Evolutionary conservation across 1,140 invertebrate genomes (phyloP).

Genomic region (Hetaerina americana): DNA sequence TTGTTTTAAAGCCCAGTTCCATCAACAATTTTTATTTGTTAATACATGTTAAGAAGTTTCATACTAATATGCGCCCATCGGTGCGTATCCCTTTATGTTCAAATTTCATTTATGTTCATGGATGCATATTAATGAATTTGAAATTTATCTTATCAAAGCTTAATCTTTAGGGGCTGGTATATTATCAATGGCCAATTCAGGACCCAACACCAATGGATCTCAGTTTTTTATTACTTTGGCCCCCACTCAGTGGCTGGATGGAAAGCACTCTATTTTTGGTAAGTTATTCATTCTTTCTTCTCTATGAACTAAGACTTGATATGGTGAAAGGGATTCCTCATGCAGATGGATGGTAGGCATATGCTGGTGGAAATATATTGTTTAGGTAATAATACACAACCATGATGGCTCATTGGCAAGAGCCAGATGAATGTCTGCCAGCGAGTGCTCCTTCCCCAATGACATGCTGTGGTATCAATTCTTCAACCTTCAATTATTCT

Average conservation of each 20-base stretch:
- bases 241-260: constrained; percentile 94
- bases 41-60: constrained; percentile 8
- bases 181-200: constrained; percentile 81
- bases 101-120: neutral
- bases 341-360: too few relatives aligned
- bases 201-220: constrained; percentile 91
- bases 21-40: neutral
- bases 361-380: too few relatives aligned
- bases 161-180: constrained; percentile 54
- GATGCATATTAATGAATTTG: neutral
- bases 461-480: too few relatives aligned
- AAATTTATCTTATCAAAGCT: constrained; percentile 15
- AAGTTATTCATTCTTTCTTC: constrained; percentile 8
- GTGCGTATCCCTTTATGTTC: neutral
- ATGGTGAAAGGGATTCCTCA: too few relatives aligned
- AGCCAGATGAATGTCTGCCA: too few relatives aligned
- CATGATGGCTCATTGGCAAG: too few relatives aligned
- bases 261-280: constrained; percentile 95
- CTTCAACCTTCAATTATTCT: too few relatives aligned
- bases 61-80: constrained; percentile 8
- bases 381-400: too few relatives aligned
- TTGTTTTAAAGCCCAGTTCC: too few relatives aligned
- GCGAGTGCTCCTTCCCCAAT: too few relatives aligned
- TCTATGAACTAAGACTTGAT: too few relatives aligned
- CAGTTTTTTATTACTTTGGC: constrained; percentile 97